Evolutionary conservation across 2,797 vertebrate species (phyloP).

Genomic region (Kryptolebias ocellatus): DNA sequence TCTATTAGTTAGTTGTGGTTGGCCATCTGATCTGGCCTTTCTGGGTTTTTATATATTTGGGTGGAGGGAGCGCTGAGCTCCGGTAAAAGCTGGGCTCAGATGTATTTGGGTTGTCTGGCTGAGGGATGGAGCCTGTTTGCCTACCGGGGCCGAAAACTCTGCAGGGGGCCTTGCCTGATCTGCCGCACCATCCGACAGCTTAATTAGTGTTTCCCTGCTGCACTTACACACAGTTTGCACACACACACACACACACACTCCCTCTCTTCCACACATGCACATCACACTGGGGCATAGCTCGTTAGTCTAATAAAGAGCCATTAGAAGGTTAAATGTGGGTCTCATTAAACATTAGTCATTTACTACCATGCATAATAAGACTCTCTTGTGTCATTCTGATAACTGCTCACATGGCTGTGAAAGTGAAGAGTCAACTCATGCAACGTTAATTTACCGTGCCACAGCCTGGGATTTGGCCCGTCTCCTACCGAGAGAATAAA

Average conservation of each 20-base stretch:
- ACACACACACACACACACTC: conserved; percentile 39
- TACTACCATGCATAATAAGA: conserved; percentile 73
- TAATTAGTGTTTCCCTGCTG: conserved; percentile 76
- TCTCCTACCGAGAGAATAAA: conserved; percentile 68
- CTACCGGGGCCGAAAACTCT: conserved; percentile 71
- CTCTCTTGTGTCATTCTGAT: conserved; percentile 72
- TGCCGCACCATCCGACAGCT: conserved; percentile 77
- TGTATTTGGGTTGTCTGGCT: conserved; percentile 77
- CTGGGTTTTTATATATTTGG: conserved; percentile 55
- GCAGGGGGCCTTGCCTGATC: conserved; percentile 74
- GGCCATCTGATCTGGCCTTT: conserved; percentile 55
- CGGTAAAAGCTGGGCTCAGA: conserved; percentile 45
- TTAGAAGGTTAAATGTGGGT: conserved; percentile 80
- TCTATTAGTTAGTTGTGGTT: conserved; percentile 53
- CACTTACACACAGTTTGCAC: conserved; percentile 53
- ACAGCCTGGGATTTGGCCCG: conserved; percentile 52
- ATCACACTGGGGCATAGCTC: conserved; percentile 65
- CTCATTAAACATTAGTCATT: conserved; percentile 81
- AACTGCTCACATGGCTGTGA: conserved; percentile 62
- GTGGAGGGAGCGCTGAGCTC: conserved; percentile 47
- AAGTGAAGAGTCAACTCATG: conserved; percentile 53
- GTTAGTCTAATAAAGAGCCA: conserved; percentile 80
- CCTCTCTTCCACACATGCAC: conserved; percentile 28
- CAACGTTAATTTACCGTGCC: conserved; percentile 58
- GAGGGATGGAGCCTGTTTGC: conserved; percentile 76